These are phyloP conservation scores for Merops nubicus DNA, from an alignment of 2,113 vertebrate genomes.

Conservation along the genomic window DNA sequence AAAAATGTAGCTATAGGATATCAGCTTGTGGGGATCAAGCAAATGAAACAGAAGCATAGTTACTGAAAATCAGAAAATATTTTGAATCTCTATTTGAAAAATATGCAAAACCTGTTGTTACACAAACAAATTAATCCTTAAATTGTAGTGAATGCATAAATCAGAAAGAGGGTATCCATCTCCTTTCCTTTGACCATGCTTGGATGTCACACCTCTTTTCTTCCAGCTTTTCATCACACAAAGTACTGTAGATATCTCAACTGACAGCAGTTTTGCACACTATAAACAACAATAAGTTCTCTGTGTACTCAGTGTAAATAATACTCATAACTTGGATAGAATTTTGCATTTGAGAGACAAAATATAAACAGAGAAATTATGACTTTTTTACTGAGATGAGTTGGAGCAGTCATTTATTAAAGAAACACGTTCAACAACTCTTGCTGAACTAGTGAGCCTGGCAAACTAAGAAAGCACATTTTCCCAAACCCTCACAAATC, in stretches of 20 bases:
- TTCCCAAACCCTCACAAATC: conserved; percentile 14
- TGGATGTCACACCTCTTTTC: background rate
- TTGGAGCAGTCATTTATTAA: background rate
- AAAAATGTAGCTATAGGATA: background rate
- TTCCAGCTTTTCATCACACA: background rate
- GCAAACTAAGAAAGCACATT: background rate
- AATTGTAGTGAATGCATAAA: background rate
- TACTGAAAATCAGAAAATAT: background rate
- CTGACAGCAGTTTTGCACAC: background rate
- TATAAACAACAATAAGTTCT: background rate
- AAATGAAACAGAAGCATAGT: background rate
- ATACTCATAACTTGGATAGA: background rate
- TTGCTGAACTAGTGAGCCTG: background rate
- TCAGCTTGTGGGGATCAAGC: background rate
- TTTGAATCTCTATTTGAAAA: background rate
- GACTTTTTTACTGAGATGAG: background rate
- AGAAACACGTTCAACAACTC: background rate
- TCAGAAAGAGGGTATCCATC: background rate
- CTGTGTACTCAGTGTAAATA: background rate
- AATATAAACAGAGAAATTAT: background rate
- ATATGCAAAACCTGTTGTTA: background rate
- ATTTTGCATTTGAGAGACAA: background rate
- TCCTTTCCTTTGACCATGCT: background rate
- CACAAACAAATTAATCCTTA: background rate
- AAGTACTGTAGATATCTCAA: background rate